Base-by-base conservation (phyloP, 2,113 vertebrate species). In the Morone saxatilis region DNA sequence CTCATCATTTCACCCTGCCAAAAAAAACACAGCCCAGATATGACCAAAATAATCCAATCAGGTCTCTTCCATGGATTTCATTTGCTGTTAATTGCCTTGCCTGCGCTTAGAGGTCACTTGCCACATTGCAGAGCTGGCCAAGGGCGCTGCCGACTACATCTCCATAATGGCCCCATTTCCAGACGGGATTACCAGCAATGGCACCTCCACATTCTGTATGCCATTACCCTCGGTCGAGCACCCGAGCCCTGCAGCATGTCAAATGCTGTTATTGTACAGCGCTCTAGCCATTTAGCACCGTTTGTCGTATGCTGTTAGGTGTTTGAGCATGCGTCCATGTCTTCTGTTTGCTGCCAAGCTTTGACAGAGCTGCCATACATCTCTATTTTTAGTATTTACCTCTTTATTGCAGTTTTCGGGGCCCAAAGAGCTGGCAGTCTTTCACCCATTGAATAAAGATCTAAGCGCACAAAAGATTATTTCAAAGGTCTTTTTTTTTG, bases 21-120 rank as follows among this genome's bases (percentile, higher is more conserved):
- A 70, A 77, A 45, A 43, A 45, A 45, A 0, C 56, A n/a, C 36
- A 66, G 54, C 3, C 7, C 77, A 72, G 62, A 76, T 67, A 63
- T 61, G 75, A 76, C 60, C 81, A 78, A 83, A 90, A 89, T 89
- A 91, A 92, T 85, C 90, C 89, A 90, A 90, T 90, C 89, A 78
- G 61, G 53, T 68, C 38, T 20, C 50, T 73, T 60, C 79, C 72
- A 53, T 76, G 77, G 72, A 81, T 92, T 91, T 83, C 72, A 88
- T 91, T 89, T 81, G 68, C 82, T 57, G 59, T 76, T 91, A 89
- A 92, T 90, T 91, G 89, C 78, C 75, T 76, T 2, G 47, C 53
- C 51, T 63, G 69, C 0, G 0, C 45, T 86, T 76, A 48, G 89
- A 92, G 92, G 90, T 92, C 90, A 86, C 53, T 78, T 20, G 13